phyloP scores from a whole-genome alignment of 2,888 invertebrate genomes.

The Neria commutata region DNA sequence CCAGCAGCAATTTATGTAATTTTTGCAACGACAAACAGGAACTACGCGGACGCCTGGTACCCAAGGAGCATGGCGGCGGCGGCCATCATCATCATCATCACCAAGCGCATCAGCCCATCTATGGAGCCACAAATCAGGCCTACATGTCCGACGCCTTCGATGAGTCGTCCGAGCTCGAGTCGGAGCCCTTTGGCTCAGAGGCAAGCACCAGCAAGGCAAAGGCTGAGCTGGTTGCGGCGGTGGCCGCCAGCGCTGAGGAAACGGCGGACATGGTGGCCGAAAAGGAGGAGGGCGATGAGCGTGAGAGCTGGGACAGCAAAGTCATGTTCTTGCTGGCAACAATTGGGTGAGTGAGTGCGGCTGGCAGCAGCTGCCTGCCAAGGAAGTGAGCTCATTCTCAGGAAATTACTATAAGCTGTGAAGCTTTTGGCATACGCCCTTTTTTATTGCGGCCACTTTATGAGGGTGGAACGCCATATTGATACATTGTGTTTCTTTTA shows the following conservation, averaged over 20 bases:
- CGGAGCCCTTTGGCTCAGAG: slow-evolving; percentile 53
- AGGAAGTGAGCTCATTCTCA: background rate
- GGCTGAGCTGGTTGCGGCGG: slow-evolving; percentile 43
- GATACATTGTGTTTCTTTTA: too few relatives aligned
- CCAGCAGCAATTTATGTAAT: slow-evolving; percentile 2
- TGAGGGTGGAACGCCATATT: too few relatives aligned
- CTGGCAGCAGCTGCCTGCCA: background rate
- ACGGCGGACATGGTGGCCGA: slow-evolving; percentile 68
- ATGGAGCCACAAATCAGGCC: slow-evolving; percentile 87
- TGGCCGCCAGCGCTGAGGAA: slow-evolving; percentile 64
- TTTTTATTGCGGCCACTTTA: too few relatives aligned
- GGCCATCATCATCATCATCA: slow-evolving; percentile 31
- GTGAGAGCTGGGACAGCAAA: slow-evolving; percentile 94
- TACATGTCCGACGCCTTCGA: slow-evolving; percentile 65
- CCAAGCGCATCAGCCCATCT: slow-evolving; percentile 64
- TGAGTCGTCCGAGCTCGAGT: slow-evolving; percentile 55
- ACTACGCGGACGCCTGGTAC: slow-evolving; percentile 78
- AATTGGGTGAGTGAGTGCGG: slow-evolving; percentile 67
- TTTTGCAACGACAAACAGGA: slow-evolving; percentile 62
- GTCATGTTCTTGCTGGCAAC: slow-evolving; percentile 90
- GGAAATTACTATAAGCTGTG: too few relatives aligned
- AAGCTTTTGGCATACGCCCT: too few relatives aligned
- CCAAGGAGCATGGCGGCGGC: slow-evolving; percentile 74
- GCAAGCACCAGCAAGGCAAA: slow-evolving; percentile 56
- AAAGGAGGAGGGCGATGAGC: slow-evolving; percentile 72